Conservation (phyloP, 1,140 invertebrate species). For the Pseudomyrmex gracilis region DNA sequence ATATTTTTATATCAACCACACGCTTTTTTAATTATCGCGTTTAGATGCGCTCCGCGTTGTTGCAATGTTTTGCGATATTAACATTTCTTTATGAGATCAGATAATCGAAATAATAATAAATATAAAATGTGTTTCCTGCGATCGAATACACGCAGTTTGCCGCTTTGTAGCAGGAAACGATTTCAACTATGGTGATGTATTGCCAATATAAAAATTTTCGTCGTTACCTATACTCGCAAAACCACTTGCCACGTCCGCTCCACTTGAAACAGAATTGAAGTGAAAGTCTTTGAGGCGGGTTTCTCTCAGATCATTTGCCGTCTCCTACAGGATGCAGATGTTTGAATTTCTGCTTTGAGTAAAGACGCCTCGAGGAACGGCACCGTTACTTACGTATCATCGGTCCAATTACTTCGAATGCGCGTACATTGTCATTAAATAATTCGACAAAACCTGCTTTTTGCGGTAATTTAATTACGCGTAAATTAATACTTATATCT, state of each 20-base stretch:
- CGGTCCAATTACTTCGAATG: constrained; percentile 31
- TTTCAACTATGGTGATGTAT: constrained; percentile 14
- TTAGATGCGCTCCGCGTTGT: too few relatives aligned
- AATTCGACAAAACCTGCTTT: neutral
- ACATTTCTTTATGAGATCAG: too few relatives aligned
- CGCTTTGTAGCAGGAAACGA: constrained; percentile 25
- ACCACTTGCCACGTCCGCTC: constrained; percentile 75
- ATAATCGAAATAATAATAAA: too few relatives aligned
- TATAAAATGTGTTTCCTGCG: neutral
- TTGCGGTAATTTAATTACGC: neutral
- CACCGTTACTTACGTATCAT: neutral
- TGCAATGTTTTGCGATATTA: too few relatives aligned
- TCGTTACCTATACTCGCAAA: constrained; percentile 59
- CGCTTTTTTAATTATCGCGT: too few relatives aligned
- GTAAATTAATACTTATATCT: neutral
- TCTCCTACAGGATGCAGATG: constrained; percentile 74
- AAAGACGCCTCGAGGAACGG: constrained; percentile 44
- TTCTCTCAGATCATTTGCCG: constrained; percentile 72
- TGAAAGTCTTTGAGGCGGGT: constrained; percentile 73
- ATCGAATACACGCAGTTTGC: constrained; percentile 14
- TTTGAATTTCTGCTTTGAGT: constrained; percentile 68
- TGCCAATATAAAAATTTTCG: constrained; percentile 62
- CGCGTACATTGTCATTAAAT: constrained; percentile 3
- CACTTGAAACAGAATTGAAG: constrained; percentile 74
- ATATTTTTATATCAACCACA: too few relatives aligned